Evolutionary conservation across 1,140 invertebrate species (phyloP), one percentile per base, ranked within the genome.

Genomic region (Phortica variegata): DNA sequence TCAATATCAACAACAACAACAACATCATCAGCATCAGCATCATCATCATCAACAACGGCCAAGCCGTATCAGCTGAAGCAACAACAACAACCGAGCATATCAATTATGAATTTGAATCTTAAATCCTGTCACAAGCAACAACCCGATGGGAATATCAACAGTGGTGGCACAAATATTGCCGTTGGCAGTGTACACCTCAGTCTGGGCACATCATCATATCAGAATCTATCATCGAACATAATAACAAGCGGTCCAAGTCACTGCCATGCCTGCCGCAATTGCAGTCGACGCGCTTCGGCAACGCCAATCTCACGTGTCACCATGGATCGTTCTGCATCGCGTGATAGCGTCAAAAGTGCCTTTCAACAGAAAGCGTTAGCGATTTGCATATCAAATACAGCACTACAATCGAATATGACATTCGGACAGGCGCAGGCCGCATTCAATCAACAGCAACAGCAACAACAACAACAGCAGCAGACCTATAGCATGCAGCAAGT

Each of bases 321-420:
- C 81, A 88, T 77, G 85, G 85, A 68, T 52, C 83, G 87, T 53
- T 89, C 87, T 63, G 82, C 87, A 34, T 89, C 87, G 46, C 80
- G 85, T 66, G 85, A 88, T 56, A 86, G 85, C 60, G 81, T 87
- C 34, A 81, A 84, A 51, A 85, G 83, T 46, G 81, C 81, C 49
- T 78, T 84, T 61, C 83, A 85, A 54, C 70, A 63, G 56, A 54
- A 58, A 46, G 70, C 65, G 43, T 65, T 69, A 61, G 61, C 60
- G 49, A 65, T 65, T 26, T 65, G 61, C 53, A 63, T 63, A 54
- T 65, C 61, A 47, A 63, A 60, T 15, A 41, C 54, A 15, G 46
- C 60, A 26, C 58, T 66, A 29, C 62, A 61, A 39, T 58, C 52
- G 39, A 58, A 68, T 37, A 62, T 59, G n/a, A n/a, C n/a, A n/a